Evolutionary conservation across 2,797 vertebrate genomes (phyloP).

Genomic region (Chiropotes sagulatus): DNA sequence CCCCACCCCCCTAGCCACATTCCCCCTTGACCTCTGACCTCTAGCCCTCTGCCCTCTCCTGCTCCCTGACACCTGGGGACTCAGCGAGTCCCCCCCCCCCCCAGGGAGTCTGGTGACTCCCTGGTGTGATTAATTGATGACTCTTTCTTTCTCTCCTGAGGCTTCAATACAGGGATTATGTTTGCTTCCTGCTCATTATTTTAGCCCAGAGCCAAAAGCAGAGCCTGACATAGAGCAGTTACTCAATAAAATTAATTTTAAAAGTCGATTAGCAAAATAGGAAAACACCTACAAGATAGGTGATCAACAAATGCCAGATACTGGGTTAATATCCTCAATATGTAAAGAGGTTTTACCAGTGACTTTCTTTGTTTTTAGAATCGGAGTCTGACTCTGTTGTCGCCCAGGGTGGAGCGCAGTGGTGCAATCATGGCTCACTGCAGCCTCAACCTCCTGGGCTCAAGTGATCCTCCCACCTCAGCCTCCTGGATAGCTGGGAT

Average conservation of each 20-base stretch:
- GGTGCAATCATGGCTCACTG: too few species aligned
- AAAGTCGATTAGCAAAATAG: background rate
- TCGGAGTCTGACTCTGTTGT: too few species aligned
- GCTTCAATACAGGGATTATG: background rate
- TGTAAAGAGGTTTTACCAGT: background rate
- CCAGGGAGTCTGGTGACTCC: too few species aligned
- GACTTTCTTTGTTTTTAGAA: too few species aligned
- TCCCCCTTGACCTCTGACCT: background rate
- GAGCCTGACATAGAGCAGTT: background rate
- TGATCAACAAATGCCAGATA: background rate
- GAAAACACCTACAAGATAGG: background rate
- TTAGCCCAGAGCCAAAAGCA: background rate
- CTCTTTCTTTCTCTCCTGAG: background rate
- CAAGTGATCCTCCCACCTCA: too few species aligned
- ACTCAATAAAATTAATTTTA: background rate
- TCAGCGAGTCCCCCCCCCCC: too few species aligned
- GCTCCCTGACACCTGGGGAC: background rate
- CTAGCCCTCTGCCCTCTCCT: background rate
- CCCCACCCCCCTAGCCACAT: accelerated
- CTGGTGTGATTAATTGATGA: background rate
- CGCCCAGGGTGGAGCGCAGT: too few species aligned
- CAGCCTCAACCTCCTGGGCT: too few species aligned
- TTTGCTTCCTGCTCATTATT: background rate
- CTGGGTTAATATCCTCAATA: background rate
- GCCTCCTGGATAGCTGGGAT: too few species aligned